These are phyloP conservation scores for Urophycis tenuis DNA, from an alignment of 2,797 vertebrate species.

Conservation along the genomic window DNA sequence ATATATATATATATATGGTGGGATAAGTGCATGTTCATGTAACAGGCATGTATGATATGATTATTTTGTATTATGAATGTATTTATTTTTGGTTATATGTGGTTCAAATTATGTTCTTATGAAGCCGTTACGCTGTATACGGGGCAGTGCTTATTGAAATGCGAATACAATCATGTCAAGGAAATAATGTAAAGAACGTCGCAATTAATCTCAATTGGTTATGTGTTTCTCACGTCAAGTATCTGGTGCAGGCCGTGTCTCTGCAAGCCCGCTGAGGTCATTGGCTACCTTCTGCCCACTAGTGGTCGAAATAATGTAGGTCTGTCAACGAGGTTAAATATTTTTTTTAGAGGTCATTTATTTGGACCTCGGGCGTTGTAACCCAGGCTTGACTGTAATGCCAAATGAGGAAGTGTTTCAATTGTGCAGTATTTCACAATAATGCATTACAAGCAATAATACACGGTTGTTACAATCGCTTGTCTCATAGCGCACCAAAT, in stretches of 20 bases:
- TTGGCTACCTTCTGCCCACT: background rate
- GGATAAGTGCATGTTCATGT: background rate
- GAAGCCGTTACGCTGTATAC: background rate
- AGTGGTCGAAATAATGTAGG: background rate
- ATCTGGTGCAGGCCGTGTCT: background rate
- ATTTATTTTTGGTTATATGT: background rate
- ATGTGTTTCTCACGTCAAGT: background rate
- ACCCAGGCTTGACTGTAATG: background rate
- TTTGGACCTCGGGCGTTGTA: background rate
- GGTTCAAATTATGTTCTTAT: background rate
- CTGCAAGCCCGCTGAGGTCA: background rate
- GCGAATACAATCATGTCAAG: too few species aligned
- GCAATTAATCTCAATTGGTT: background rate
- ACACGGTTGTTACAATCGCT: background rate
- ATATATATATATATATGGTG: too few species aligned
- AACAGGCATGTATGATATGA: background rate
- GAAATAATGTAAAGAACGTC: background rate
- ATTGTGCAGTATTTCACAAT: background rate
- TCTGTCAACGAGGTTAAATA: background rate
- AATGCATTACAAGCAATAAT: background rate
- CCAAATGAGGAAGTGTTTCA: background rate
- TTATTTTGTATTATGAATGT: background rate
- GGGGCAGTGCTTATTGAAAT: too few species aligned
- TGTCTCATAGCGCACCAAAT: background rate
- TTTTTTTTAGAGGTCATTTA: background rate